phyloP scores from a whole-genome alignment of 2,888 invertebrate species.

The Aporophyla nigra region DNA sequence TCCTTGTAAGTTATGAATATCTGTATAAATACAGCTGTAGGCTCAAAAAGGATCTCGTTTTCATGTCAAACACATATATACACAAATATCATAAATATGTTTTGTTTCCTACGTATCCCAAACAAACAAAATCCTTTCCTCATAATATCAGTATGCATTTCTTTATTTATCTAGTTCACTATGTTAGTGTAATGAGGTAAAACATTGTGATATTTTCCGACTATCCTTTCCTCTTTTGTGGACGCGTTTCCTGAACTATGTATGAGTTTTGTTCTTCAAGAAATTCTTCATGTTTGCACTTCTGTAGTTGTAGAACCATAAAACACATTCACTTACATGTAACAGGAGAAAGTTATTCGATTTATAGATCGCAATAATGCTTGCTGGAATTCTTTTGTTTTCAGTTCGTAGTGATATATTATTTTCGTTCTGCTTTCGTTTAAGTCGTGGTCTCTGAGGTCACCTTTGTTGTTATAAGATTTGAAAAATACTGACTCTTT shows the following conservation, averaged over 20 bases:
- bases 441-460: not conserved
- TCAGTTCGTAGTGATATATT: slow-evolving; percentile 22
- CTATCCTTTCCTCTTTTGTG: not conserved
- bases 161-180: slow-evolving; percentile 20
- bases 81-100: not conserved
- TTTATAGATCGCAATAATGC: slow-evolving; percentile 53
- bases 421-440: slow-evolving; percentile 2
- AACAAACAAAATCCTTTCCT: slow-evolving; percentile 24
- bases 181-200: slow-evolving; percentile 12
- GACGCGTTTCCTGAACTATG: not conserved
- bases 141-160: slow-evolving; percentile 32
- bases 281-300: slow-evolving; percentile 54
- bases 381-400: slow-evolving; percentile 38
- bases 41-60: not conserved
- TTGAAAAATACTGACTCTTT: not conserved
- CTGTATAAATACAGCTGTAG: no score
- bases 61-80: not conserved
- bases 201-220: slow-evolving; percentile 21
- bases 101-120: not conserved
- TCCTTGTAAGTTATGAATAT: no score
- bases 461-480: not conserved
- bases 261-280: slow-evolving; percentile 23
- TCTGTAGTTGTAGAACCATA: slow-evolving; percentile 32
- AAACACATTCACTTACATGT: slow-evolving; percentile 35
- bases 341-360: slow-evolving; percentile 45